Conservation (phyloP, 1,140 invertebrate genomes). For the Pseudomyrmex dendroicus region DNA sequence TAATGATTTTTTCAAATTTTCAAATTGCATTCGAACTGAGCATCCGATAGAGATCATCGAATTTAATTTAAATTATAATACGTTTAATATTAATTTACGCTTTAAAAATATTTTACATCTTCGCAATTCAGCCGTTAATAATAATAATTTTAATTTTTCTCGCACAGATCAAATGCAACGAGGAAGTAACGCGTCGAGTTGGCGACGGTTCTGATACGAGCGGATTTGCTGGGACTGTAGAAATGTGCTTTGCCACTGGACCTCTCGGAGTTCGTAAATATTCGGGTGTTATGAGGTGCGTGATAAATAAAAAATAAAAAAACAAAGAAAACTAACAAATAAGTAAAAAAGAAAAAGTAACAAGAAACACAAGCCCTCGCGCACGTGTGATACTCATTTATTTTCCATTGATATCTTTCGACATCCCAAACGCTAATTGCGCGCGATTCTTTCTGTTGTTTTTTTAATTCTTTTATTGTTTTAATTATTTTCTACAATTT, state of each 20-base stretch:
- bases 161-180: slow-evolving; percentile 88
- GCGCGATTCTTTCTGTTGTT: slow-evolving; percentile 14
- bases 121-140: too few species aligned
- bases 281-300: slow-evolving; percentile 86
- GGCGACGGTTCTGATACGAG: slow-evolving; percentile 83
- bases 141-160: slow-evolving; percentile 63
- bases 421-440: too few species aligned
- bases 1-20: too few species aligned
- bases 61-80: too few species aligned
- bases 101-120: neutral
- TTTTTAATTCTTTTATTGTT: slow-evolving; percentile 5
- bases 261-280: slow-evolving; percentile 87
- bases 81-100: too few species aligned
- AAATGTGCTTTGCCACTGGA: slow-evolving; percentile 91
- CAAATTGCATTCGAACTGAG: too few species aligned
- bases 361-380: neutral
- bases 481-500: slow-evolving; percentile 30
- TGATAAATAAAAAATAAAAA: slow-evolving; percentile 12
- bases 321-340: neutral
- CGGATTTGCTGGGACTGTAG: slow-evolving; percentile 92
- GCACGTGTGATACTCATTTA: too few species aligned
- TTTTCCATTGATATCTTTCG: too few species aligned
- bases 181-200: slow-evolving; percentile 87
- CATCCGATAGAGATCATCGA: too few species aligned
- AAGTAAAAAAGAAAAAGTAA: slow-evolving; percentile 8